Evolutionary conservation across 1,140 invertebrate species (phyloP).

Genomic region (Anastrepha obliqua): DNA sequence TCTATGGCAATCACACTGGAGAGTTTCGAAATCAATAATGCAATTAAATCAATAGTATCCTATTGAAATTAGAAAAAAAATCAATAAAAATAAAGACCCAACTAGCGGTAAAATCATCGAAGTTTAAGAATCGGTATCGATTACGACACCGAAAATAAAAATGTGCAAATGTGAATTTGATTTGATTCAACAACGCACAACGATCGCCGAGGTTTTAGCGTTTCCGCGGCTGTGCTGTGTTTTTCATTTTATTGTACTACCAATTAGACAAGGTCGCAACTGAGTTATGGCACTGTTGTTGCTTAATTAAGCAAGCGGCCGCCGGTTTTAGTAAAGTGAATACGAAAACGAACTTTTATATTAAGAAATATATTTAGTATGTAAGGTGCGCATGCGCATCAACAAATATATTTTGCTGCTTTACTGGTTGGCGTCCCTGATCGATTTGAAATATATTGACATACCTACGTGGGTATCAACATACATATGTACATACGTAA

Average conservation of each 20-base stretch:
- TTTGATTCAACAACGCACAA: neutral
- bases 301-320: slow-evolving; percentile 15
- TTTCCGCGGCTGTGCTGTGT: neutral
- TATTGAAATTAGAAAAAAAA: too few relatives aligned
- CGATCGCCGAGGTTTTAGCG: neutral
- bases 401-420: neutral
- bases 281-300: slow-evolving; percentile 9
- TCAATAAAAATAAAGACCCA: too few relatives aligned
- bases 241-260: neutral
- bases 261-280: slow-evolving; percentile 18
- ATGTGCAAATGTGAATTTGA: neutral
- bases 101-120: too few relatives aligned
- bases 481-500: neutral
- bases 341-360: neutral
- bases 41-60: too few relatives aligned
- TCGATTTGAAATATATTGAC: neutral
- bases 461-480: neutral
- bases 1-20: too few relatives aligned
- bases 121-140: too few relatives aligned
- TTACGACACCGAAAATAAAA: too few relatives aligned
- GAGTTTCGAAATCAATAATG: too few relatives aligned
- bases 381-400: neutral
- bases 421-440: neutral
- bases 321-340: neutral
- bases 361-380: neutral